Conservation (phyloP, 2,113 vertebrate species). For the Physeter macrocephalus region DNA sequence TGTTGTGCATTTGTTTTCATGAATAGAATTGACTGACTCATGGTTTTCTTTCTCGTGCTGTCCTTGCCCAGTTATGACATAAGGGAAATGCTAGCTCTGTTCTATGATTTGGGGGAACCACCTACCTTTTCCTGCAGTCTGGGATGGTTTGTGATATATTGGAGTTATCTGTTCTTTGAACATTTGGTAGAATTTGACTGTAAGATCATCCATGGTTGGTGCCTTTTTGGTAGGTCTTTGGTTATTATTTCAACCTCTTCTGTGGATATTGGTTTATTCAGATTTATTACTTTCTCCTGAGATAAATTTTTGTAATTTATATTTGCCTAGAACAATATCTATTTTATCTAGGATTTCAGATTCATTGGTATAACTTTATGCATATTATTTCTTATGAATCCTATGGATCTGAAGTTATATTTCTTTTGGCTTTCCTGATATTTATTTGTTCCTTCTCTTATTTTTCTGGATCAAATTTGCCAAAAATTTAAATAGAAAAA, state of each 20-base stretch:
- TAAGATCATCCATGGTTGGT: not conserved
- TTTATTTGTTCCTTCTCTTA: not conserved
- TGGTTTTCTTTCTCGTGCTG: not conserved
- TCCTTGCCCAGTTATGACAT: not conserved
- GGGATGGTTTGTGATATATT: not conserved
- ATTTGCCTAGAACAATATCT: not conserved
- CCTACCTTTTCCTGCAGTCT: not conserved
- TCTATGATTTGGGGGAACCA: not conserved
- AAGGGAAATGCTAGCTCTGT: not conserved
- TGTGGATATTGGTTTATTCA: not conserved
- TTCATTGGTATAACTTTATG: not conserved
- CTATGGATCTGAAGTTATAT: not conserved
- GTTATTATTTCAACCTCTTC: not conserved
- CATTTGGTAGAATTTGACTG: not conserved
- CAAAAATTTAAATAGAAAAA: not conserved
- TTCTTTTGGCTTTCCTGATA: not conserved
- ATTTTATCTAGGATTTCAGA: not conserved
- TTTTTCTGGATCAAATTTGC: not conserved
- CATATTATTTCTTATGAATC: not conserved
- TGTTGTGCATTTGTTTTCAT: not conserved
- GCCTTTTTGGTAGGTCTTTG: not conserved
- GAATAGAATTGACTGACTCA: not conserved
- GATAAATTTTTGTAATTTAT: not conserved
- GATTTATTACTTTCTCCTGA: not conserved
- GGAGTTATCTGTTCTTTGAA: not conserved